Base-by-base conservation (phyloP, 1,140 invertebrate species). In the Latrodectus geometricus region DNA sequence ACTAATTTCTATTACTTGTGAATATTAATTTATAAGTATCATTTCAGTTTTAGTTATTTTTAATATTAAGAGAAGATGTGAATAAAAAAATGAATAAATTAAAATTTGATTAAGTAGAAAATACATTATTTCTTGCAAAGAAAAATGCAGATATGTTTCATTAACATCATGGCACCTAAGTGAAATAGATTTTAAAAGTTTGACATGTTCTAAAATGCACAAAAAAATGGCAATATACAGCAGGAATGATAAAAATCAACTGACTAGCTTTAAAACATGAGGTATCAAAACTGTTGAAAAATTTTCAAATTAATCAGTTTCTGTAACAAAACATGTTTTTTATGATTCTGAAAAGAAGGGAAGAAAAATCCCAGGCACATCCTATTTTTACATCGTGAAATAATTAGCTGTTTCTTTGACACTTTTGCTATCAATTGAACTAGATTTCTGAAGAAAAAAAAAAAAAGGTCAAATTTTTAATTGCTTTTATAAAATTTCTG, bases 191-290 rank as follows among this genome's bases (percentile, higher is more conserved):
- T 9, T 73, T 70, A 23, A 56, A 69, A 54, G 61, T 21, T 54
- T 74, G 56, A 75, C 14, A 23, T 76, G 15, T 20, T 52, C 23
- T 23, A 52, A 14, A n/a, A n/a, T 9, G 35, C 52, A 21, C 23
- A 75, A 77, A 72, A n/a, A 75, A 21, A 86, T 65, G 76, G 68
- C 68, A 61, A 86, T 70, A 69, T 74, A 77, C 70, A 54, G 70
- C 70, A 77, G 77, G 83, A 74, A 86, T 61, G 77, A 77, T 11
- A 70, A 74, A 86, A 61, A 66, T 74, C 74, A 56, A 86, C 74
- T 86, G 83, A 86, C 83, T 86, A 86, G 83, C 75, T 78, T 86
- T 69, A 35, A 86, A 70, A 86, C 50, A 86, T 86, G 83, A 86
- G 83, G 83, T 86, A 86, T 70, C 72, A 69, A 86, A 77, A 86